phyloP scores from a whole-genome alignment of 2,888 invertebrate species.

The Agrotis segetum region DNA sequence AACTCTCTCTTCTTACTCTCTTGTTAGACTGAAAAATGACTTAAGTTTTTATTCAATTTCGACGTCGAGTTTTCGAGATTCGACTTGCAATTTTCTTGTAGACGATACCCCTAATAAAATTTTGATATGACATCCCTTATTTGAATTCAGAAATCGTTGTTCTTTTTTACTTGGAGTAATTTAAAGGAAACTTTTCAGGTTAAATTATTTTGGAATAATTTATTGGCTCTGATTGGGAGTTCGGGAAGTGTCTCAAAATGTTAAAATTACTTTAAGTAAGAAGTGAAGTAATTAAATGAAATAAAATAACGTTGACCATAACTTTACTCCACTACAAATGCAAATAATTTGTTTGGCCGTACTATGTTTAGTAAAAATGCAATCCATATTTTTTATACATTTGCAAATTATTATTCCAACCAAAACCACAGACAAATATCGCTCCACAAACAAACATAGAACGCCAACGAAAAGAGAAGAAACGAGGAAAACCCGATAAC shows the following conservation, averaged over 20 bases:
- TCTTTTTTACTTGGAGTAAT: conserved; percentile 42
- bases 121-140: conserved; percentile 55
- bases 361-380: not conserved
- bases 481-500: conserved; percentile 40
- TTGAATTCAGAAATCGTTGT: conserved; percentile 60
- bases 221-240: conserved; percentile 31
- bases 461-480: conserved; percentile 32
- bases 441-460: conserved; percentile 24
- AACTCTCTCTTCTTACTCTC: conserved; percentile 41
- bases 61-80: conserved; percentile 44
- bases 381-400: not conserved
- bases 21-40: conserved; percentile 81
- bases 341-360: not conserved
- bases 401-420: conserved; percentile 18
- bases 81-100: conserved; percentile 54
- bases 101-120: conserved; percentile 55
- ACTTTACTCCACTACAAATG: not conserved
- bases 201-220: conserved; percentile 47
- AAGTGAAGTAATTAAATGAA: not conserved
- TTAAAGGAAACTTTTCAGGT: conserved; percentile 41
- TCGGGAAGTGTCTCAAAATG: conserved; percentile 18
- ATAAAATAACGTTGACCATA: not conserved
- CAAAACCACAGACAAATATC: conserved; percentile 13
- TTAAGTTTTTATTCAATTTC: conserved; percentile 78
- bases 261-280: conserved; percentile 16